Evolutionary conservation across 2,113 vertebrate species (phyloP).

Genomic region (Cricetomys ansorgei): DNA sequence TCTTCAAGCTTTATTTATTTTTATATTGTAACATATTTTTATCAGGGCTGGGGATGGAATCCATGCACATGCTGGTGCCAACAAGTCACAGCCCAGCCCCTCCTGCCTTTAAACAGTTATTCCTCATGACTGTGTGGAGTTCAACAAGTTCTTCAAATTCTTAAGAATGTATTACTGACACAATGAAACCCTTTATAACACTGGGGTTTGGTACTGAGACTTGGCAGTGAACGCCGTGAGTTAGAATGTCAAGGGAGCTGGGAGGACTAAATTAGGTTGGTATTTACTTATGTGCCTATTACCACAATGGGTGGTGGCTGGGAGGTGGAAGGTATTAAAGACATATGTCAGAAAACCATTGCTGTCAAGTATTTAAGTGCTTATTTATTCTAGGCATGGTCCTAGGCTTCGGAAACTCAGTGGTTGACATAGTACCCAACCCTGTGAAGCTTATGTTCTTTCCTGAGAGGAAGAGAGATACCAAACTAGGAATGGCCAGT

Average conservation of each 20-base stretch:
- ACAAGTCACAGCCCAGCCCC: not conserved
- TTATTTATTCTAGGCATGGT: not conserved
- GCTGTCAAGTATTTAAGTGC: not conserved
- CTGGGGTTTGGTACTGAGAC: not conserved
- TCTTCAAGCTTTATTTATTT: not conserved
- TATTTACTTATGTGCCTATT: not conserved
- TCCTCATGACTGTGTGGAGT: not conserved
- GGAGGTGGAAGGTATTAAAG: not conserved
- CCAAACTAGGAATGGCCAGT: not conserved
- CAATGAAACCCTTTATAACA: conserved; percentile 17
- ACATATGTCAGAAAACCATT: not conserved
- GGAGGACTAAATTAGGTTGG: conserved; percentile 35
- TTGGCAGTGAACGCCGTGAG: not conserved
- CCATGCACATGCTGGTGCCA: not conserved
- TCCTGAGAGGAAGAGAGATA: not conserved
- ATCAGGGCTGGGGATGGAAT: not conserved
- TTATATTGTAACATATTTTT: not conserved
- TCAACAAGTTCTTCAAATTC: conserved; percentile 13
- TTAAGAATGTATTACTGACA: conserved; percentile 30
- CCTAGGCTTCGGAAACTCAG: not conserved
- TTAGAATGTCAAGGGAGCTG: not conserved
- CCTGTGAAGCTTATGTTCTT: not conserved
- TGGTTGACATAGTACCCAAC: not conserved
- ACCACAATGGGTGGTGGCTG: not conserved
- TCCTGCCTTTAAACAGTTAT: not conserved